Conservation (phyloP, 2,113 vertebrate genomes). For the Lophochroa leadbeateri region DNA sequence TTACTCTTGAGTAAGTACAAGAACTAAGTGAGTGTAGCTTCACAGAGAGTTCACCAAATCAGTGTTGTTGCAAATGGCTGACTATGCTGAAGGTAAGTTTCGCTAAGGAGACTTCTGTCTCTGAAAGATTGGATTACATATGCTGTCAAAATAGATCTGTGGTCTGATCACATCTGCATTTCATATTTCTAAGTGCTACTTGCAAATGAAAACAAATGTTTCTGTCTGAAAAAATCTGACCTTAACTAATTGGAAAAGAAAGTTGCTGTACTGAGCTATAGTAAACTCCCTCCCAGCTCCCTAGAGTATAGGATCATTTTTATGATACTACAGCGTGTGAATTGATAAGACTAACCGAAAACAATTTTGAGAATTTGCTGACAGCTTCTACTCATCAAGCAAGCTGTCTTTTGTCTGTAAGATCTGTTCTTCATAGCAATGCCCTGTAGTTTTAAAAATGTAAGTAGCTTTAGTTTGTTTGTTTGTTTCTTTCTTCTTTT, state of each 20-base stretch:
- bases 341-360: not conserved
- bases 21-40: not conserved
- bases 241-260: not conserved
- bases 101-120: not conserved
- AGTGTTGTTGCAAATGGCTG: not conserved
- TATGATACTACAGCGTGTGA: not conserved
- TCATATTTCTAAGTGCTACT: not conserved
- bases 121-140: not conserved
- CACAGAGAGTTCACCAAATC: not conserved
- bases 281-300: not conserved
- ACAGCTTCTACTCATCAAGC: not conserved
- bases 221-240: not conserved
- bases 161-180: not conserved
- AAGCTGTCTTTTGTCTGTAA: not conserved
- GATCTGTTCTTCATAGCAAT: not conserved
- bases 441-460: not conserved
- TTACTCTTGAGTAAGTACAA: not conserved
- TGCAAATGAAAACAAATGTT: not conserved
- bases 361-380: not conserved
- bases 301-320: not conserved
- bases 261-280: not conserved
- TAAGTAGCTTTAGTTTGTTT: not conserved
- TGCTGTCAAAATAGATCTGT: not conserved
- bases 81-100: not conserved
- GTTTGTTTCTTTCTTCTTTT: fast-evolving